These are phyloP conservation scores for Enteromius radiatus DNA, from an alignment of 2,797 vertebrate species.

Conservation along the genomic window DNA sequence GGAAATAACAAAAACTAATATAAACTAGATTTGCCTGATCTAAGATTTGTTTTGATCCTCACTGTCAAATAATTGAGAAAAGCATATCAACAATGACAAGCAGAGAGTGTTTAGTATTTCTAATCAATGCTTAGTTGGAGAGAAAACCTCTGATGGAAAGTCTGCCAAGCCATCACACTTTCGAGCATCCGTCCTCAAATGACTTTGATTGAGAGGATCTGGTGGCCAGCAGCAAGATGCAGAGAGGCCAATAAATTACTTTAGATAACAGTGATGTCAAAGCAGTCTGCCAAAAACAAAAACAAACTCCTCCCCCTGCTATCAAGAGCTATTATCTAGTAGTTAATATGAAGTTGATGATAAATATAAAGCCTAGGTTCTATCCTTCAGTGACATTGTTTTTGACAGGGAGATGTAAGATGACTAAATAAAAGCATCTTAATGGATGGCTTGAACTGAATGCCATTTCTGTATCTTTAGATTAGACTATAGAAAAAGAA, in stretches of 20 bases:
- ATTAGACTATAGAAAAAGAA: background rate
- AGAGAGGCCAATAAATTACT: constrained; percentile 50
- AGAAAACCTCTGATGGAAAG: constrained; percentile 29
- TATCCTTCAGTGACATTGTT: constrained; percentile 7
- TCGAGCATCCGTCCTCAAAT: constrained; percentile 33
- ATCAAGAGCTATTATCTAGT: constrained; percentile 52
- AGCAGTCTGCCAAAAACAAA: constrained; percentile 46
- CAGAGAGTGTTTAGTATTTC: constrained; percentile 15
- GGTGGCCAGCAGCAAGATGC: constrained; percentile 35
- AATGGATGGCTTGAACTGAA: background rate
- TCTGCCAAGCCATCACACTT: constrained; percentile 22
- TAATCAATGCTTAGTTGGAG: constrained; percentile 39
- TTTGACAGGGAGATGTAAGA: constrained; percentile 3
- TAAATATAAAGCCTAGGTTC: constrained; percentile 18
- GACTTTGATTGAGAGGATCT: constrained; percentile 54
- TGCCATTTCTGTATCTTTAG: background rate
- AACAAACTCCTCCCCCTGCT: constrained; percentile 50
- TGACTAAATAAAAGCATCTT: constrained; percentile 8
- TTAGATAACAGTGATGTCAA: constrained; percentile 51
- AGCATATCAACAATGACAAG: constrained; percentile 28
- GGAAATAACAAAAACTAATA: background rate
- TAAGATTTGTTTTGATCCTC: background rate
- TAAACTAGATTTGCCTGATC: constrained; percentile 24
- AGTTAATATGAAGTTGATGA: constrained; percentile 53
- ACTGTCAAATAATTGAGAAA: constrained; percentile 10